Evolutionary conservation across 2,797 vertebrate genomes (phyloP).

Genomic region (Remorina albescens): DNA sequence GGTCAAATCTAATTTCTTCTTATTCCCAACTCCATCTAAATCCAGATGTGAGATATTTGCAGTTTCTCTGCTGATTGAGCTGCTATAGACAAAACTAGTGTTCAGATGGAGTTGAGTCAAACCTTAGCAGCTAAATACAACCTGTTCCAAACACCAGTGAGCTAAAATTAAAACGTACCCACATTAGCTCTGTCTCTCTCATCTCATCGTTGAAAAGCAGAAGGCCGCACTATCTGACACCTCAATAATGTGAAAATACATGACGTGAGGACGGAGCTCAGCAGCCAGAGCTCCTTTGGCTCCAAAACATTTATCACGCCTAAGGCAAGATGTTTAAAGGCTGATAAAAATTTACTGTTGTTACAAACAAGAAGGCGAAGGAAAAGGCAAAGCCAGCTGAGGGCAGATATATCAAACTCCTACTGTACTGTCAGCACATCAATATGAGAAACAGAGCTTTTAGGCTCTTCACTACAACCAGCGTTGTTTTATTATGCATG

Average conservation of each 20-base stretch:
- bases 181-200: neutral
- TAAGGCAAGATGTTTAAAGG: constrained; percentile 56
- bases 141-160: neutral
- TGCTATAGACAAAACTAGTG: neutral
- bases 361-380: constrained; percentile 62
- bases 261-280: constrained; percentile 22
- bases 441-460: constrained; percentile 54
- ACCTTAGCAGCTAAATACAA: constrained; percentile 9
- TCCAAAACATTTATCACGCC: constrained; percentile 30
- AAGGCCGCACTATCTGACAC: neutral
- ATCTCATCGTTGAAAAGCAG: constrained; percentile 31
- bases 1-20: neutral
- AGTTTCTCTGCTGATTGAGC: neutral
- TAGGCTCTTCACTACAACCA: constrained; percentile 50
- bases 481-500: constrained; percentile 80
- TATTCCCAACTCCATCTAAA: neutral
- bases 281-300: constrained; percentile 27
- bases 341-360: constrained; percentile 74
- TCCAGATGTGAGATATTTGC: neutral
- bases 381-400: constrained; percentile 51
- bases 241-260: constrained; percentile 38
- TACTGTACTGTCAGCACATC: constrained; percentile 46
- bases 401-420: constrained; percentile 51
- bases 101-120: constrained; percentile 1
- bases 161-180: neutral